A percentile compares a stretch with the other conserved stretches of the same genome.
Evolutionary conservation across 2,888 invertebrate genomes (phyloP).

Genomic region (Erpobdella octoculata): DNA sequence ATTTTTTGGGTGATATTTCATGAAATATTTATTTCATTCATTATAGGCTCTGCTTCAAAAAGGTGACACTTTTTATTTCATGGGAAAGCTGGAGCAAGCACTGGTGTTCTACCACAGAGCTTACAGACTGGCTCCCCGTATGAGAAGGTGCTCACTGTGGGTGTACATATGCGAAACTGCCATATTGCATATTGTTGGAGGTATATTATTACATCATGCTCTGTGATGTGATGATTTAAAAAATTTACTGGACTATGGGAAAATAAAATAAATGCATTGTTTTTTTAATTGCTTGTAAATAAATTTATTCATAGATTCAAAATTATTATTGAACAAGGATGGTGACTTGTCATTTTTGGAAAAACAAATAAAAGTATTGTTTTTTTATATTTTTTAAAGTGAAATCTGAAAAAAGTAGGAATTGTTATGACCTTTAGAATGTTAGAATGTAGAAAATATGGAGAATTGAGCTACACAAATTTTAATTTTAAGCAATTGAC

Average conservation of each 20-base stretch:
- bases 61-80: constrained; percentile 77
- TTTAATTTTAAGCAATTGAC: too few relatives aligned
- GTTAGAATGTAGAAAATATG: too few relatives aligned
- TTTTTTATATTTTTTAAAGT: too few relatives aligned
- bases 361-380: constrained; percentile 32
- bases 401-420: too few relatives aligned
- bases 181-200: constrained; percentile 75
- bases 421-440: too few relatives aligned
- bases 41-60: constrained; percentile 68
- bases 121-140: constrained; percentile 69
- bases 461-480: too few relatives aligned
- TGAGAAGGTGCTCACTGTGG: constrained; percentile 63
- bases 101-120: constrained; percentile 80
- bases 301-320: constrained; percentile 13
- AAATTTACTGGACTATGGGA: neutral
- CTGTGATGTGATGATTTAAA: neutral
- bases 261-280: too few relatives aligned
- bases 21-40: neutral
- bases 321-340: constrained; percentile 34
- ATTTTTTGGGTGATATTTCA: neutral
- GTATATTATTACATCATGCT: constrained; percentile 13
- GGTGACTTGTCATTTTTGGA: constrained; percentile 37
- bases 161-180: constrained; percentile 84
- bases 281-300: neutral
- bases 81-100: constrained; percentile 82